Conservation (phyloP, 2,888 invertebrate genomes). For the Anorthoa munda region DNA sequence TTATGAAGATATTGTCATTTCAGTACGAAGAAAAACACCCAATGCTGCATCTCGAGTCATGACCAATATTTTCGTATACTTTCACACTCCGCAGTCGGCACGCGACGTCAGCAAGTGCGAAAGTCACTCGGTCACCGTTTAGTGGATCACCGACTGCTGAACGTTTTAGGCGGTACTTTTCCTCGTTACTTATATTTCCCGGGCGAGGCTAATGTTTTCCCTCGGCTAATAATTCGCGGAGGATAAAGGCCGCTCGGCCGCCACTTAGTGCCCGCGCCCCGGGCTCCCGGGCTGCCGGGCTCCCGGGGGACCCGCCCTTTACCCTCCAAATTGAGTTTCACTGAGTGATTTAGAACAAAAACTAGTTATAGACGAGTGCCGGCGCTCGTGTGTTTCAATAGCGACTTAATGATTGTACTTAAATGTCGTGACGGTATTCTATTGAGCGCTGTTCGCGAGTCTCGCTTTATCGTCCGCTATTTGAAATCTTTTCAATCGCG, state of each 20-base stretch:
- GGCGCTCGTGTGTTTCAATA: slow-evolving; percentile 71
- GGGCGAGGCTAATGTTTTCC: slow-evolving; percentile 78
- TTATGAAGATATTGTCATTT: not conserved
- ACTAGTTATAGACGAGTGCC: slow-evolving; percentile 77
- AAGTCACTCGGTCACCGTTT: slow-evolving; percentile 45
- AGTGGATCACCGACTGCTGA: slow-evolving; percentile 56
- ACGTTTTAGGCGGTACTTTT: slow-evolving; percentile 70
- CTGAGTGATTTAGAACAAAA: slow-evolving; percentile 85
- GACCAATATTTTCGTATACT: not conserved
- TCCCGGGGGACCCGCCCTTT: slow-evolving; percentile 77
- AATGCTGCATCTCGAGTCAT: too few relatives aligned
- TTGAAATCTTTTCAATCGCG: slow-evolving; percentile 52
- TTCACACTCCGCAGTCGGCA: not conserved
- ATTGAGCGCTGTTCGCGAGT: slow-evolving; percentile 33
- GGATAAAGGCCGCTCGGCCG: slow-evolving; percentile 76
- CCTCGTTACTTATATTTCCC: slow-evolving; percentile 74
- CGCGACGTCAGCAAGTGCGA: slow-evolving; percentile 33
- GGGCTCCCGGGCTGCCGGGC: slow-evolving; percentile 45
- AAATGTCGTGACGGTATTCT: slow-evolving; percentile 61
- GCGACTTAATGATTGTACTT: slow-evolving; percentile 67
- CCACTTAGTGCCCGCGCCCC: slow-evolving; percentile 73
- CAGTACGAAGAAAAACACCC: too few relatives aligned
- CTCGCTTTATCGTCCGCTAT: slow-evolving; percentile 30
- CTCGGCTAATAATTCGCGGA: slow-evolving; percentile 79
- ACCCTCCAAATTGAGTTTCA: slow-evolving; percentile 84